Evolutionary conservation across 1,140 invertebrate genomes (phyloP).

Genomic region (Caenorhabditis latens): DNA sequence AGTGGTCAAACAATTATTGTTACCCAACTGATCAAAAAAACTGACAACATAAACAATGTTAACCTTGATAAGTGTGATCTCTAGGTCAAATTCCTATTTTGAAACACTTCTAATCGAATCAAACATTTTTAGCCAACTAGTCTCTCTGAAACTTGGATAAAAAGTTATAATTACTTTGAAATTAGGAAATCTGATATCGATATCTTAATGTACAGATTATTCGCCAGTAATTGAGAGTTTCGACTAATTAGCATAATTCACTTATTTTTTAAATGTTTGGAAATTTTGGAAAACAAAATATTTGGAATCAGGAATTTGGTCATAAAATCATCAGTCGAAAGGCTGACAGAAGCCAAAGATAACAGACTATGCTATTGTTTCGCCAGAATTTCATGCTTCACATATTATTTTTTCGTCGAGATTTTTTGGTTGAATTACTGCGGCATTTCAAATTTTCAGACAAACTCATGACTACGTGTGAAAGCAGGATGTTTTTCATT

Average conservation of each 20-base stretch:
- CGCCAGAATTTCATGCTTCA: not conserved
- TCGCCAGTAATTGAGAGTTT: too few relatives aligned
- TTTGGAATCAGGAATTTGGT: too few relatives aligned
- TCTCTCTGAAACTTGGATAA: too few relatives aligned
- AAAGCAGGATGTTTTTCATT: not conserved
- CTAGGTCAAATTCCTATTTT: not conserved
- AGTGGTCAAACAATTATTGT: not conserved
- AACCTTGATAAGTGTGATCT: conserved; percentile 32
- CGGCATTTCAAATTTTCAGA: not conserved
- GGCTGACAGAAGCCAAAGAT: not conserved
- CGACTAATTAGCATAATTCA: too few relatives aligned
- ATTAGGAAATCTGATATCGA: too few relatives aligned
- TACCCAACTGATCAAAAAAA: not conserved
- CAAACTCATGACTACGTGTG: not conserved
- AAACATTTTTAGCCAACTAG: too few relatives aligned
- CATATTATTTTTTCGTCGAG: not conserved
- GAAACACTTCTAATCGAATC: not conserved
- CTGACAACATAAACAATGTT: conserved; percentile 1
- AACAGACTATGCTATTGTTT: not conserved
- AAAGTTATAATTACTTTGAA: too few relatives aligned
- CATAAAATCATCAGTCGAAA: not conserved
- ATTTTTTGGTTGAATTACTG: not conserved
- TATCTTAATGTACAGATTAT: too few relatives aligned
- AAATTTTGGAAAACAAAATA: too few relatives aligned
- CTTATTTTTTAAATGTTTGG: too few relatives aligned